Percentiles rank a stretch among this genome's conserved stretches.
phyloP scores from a whole-genome alignment of 2,888 invertebrate species.

The Pandemis corylana region DNA sequence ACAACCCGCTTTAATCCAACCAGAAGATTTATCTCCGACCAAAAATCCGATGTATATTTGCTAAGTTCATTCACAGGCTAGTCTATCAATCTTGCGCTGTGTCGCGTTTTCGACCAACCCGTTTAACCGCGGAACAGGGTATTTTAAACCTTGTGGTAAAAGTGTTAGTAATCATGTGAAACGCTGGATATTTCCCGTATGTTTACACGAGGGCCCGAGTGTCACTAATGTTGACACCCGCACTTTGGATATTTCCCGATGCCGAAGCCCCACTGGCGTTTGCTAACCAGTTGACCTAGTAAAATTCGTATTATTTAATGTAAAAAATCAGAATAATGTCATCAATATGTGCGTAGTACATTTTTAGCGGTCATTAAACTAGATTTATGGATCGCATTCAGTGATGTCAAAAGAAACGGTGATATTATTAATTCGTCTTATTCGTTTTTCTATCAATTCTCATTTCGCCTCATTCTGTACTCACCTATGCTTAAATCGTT shows the following conservation, averaged over 20 bases:
- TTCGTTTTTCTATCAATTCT: too few species aligned
- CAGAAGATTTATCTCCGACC: constrained; percentile 48
- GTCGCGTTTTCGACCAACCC: constrained; percentile 45
- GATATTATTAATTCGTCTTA: too few species aligned
- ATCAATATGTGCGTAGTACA: not conserved
- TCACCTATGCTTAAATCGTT: too few species aligned
- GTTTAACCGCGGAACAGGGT: not conserved
- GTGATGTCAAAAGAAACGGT: not conserved
- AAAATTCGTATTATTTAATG: constrained; percentile 5
- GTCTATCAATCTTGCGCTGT: constrained; percentile 58
- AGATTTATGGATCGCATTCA: not conserved
- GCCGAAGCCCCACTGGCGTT: constrained; percentile 47
- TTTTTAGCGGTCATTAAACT: not conserved
- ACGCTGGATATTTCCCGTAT: constrained; percentile 41
- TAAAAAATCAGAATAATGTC: not conserved
- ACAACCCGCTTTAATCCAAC: constrained; percentile 39
- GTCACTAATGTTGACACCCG: constrained; percentile 56
- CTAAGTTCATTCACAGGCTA: constrained; percentile 56
- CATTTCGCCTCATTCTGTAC: too few species aligned
- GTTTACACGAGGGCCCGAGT: constrained; percentile 46
- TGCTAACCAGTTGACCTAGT: constrained; percentile 48
- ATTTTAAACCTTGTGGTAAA: constrained; percentile 41
- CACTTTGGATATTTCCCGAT: constrained; percentile 55
- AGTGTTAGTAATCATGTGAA: constrained; percentile 26
- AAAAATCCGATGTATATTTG: constrained; percentile 51